Percentiles rank a stretch among this genome's conserved stretches.
phyloP scores from a whole-genome alignment of 2,888 invertebrate genomes.

The Candidula unifasciata region DNA sequence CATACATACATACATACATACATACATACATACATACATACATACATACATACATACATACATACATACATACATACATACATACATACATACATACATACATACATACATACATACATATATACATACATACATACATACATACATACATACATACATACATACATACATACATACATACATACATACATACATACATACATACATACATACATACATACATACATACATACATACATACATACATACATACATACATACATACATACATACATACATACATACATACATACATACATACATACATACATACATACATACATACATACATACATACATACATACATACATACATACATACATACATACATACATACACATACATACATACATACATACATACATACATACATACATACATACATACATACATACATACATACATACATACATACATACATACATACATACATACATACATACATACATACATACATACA shows the following conservation, averaged over 20 bases:
- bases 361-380: background rate
- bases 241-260: conserved; percentile 33
- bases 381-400: conserved; percentile 23
- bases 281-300: no score
- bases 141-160: no score
- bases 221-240: conserved; percentile 37
- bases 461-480: conserved; percentile 28
- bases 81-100: conserved; percentile 22
- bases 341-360: no score
- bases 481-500: background rate
- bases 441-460: background rate
- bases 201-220: conserved; percentile 38
- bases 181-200: conserved; percentile 37
- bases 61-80: conserved; percentile 30
- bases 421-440: conserved; percentile 27
- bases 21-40: conserved; percentile 26
- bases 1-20: conserved; percentile 27
- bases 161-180: background rate
- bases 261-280: conserved; percentile 9
- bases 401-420: conserved; percentile 26
- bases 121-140: no score
- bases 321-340: no score
- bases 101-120: background rate
- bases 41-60: conserved; percentile 32
- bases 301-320: no score